These are phyloP conservation scores for Syncerus caffer DNA, from an alignment of 2,797 vertebrate genomes.

Conservation along the genomic window DNA sequence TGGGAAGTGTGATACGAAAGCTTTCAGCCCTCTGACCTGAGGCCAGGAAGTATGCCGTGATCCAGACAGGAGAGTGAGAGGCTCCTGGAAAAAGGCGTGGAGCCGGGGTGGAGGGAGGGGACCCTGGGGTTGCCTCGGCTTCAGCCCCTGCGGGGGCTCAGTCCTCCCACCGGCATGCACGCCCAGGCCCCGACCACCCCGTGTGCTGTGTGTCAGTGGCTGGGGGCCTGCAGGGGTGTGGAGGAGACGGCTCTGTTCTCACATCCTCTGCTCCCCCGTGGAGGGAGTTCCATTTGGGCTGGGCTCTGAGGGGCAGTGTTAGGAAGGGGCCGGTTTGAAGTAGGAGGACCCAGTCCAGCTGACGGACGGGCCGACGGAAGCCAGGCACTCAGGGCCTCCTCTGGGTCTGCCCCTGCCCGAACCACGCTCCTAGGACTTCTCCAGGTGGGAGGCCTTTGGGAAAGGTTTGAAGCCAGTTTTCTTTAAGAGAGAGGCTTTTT, in stretches of 20 bases:
- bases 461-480: not conserved
- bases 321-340: not conserved
- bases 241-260: not conserved
- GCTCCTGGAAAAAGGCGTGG: not conserved
- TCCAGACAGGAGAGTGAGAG: rapidly evolving
- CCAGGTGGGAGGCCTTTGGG: not conserved
- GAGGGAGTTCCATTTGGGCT: not conserved
- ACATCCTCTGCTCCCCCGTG: not conserved
- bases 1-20: not conserved
- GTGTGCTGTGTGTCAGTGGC: rapidly evolving
- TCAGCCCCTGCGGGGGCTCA: rapidly evolving
- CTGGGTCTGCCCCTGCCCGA: rapidly evolving
- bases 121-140: not conserved
- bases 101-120: too few relatives aligned
- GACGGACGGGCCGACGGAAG: rapidly evolving
- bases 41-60: too few relatives aligned
- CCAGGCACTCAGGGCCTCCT: not conserved
- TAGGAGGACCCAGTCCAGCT: not conserved
- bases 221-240: not conserved
- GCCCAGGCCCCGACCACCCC: rapidly evolving
- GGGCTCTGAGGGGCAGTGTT: rapidly evolving
- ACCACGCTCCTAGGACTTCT: not conserved
- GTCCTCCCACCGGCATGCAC: rapidly evolving
- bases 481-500: not conserved
- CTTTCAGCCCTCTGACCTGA: not conserved